Evolutionary conservation across 2,113 vertebrate species (phyloP).

Genomic region (Phylloscopus whistleri): DNA sequence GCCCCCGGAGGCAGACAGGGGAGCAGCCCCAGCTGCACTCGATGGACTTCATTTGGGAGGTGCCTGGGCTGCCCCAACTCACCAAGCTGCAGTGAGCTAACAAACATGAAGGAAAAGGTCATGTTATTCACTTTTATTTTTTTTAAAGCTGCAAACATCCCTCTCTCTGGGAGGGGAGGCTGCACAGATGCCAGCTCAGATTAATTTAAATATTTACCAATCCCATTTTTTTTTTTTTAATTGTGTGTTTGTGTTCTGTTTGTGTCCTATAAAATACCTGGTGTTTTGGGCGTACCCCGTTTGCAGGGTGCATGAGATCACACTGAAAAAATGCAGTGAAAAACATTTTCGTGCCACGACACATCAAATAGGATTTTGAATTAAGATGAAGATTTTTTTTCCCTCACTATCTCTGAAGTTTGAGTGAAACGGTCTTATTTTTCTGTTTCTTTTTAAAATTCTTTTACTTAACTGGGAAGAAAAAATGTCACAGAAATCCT

Average conservation of each 20-base stretch:
- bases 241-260: constrained; percentile 74
- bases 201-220: constrained; percentile 71
- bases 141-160: constrained; percentile 56
- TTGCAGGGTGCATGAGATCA: constrained; percentile 84
- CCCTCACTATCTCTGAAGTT: constrained; percentile 53
- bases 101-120: constrained; percentile 64
- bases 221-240: constrained; percentile 65
- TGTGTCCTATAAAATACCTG: constrained; percentile 81
- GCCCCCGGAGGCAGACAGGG: neutral
- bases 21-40: neutral
- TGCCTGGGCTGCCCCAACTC: constrained; percentile 18
- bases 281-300: constrained; percentile 87
- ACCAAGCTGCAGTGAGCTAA: constrained; percentile 1
- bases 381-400: constrained; percentile 80
- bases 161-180: constrained; percentile 54
- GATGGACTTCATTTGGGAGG: constrained; percentile 7
- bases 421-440: constrained; percentile 41
- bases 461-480: neutral
- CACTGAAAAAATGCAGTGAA: constrained; percentile 93
- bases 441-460: neutral
- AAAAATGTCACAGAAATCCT: neutral
- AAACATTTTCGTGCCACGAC: constrained; percentile 93
- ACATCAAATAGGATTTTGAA: constrained; percentile 90
- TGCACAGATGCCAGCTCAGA: constrained; percentile 62
- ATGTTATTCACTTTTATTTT: constrained; percentile 34